These are phyloP conservation scores for Coptodon rendalli DNA, from an alignment of 2,113 vertebrate species.

Conservation along the genomic window DNA sequence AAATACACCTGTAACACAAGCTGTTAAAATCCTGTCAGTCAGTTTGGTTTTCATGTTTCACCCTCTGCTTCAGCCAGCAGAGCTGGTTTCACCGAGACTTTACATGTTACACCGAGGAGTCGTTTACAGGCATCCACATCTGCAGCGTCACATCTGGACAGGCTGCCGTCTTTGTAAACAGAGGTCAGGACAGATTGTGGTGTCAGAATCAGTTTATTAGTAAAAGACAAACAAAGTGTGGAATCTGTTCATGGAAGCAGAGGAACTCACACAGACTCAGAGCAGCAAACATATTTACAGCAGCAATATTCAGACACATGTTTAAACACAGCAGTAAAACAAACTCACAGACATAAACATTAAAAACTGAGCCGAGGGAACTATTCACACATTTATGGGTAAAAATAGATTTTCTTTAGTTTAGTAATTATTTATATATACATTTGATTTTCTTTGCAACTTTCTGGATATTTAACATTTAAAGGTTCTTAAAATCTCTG, in stretches of 20 bases:
- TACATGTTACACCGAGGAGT: neutral
- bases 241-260: neutral
- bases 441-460: neutral
- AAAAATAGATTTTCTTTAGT: neutral
- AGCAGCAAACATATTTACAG: neutral
- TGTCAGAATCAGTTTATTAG: neutral
- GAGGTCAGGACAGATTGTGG: neutral
- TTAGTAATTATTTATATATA: fast-evolving
- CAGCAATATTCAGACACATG: neutral
- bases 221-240: neutral
- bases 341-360: neutral
- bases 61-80: neutral
- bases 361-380: fast-evolving
- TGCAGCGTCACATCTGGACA: fast-evolving
- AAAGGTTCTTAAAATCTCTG: neutral
- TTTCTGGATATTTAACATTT: neutral
- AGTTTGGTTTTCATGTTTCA: neutral
- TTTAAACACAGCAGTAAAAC: fast-evolving
- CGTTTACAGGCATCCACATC: neutral
- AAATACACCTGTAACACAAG: neutral
- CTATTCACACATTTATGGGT: fast-evolving
- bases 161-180: fast-evolving
- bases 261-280: neutral
- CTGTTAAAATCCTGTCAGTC: neutral
- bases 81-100: fast-evolving